These are phyloP conservation scores for Melanostigma gelatinosum DNA, from an alignment of 2,113 vertebrate species.

Conservation along the genomic window DNA sequence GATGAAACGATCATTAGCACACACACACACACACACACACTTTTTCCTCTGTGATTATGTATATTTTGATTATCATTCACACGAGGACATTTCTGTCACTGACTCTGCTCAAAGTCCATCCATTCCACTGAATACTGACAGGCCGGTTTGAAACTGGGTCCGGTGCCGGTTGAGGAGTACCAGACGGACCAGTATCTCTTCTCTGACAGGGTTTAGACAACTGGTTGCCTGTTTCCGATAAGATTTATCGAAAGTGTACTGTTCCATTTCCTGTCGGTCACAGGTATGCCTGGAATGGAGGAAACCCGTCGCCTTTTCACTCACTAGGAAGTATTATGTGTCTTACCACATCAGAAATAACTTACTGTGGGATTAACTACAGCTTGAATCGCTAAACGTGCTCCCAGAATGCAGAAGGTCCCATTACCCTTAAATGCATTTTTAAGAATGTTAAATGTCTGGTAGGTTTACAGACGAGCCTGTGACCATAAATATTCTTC, in stretches of 20 bases:
- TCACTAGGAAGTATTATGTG: not conserved
- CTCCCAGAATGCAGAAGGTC: not conserved
- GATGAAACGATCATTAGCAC: slow-evolving; percentile 55
- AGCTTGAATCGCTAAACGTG: not conserved
- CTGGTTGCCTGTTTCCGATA: not conserved
- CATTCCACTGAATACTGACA: too few species aligned
- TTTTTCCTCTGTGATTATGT: not conserved
- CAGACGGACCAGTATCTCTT: not conserved
- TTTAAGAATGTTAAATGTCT: not conserved
- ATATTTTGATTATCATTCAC: slow-evolving; percentile 15
- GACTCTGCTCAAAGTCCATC: too few species aligned
- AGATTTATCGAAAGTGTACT: slow-evolving; percentile 3
- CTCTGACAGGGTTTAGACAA: not conserved
- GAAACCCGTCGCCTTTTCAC: not conserved
- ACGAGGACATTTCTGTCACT: not conserved
- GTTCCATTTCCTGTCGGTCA: slow-evolving; percentile 21
- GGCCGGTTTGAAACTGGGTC: not conserved
- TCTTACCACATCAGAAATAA: not conserved
- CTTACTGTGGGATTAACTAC: not conserved
- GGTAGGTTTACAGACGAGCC: not conserved
- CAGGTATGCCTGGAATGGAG: slow-evolving; percentile 33
- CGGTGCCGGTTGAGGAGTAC: not conserved
- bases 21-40: not conserved
- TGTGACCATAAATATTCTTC: not conserved
- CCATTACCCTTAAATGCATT: not conserved